Evolutionary conservation across 1,140 invertebrate genomes (phyloP).

Genomic region (Sarcophaga bullata): DNA sequence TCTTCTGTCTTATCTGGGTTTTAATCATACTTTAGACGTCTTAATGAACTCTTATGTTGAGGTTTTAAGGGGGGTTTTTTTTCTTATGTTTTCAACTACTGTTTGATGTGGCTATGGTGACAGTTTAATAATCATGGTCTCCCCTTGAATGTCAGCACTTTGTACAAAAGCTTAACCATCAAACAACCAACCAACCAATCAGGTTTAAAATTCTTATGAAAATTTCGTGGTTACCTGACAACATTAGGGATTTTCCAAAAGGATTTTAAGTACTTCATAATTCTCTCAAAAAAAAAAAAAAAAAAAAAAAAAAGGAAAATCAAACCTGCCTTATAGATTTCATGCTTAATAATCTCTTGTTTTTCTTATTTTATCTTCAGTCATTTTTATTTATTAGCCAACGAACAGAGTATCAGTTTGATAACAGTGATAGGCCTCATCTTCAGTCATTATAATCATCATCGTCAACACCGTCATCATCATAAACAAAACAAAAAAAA

Average conservation of each 20-base stretch:
- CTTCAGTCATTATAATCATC: too few relatives aligned
- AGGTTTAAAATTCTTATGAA: not conserved
- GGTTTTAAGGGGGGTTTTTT: not conserved
- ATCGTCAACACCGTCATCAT: not conserved
- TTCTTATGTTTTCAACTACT: not conserved
- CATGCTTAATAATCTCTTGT: not conserved
- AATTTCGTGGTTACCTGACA: constrained; percentile 32
- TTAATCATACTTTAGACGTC: not conserved
- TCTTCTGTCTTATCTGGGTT: not conserved
- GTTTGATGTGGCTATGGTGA: constrained; percentile 25
- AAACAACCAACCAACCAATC: too few relatives aligned
- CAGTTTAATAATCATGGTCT: not conserved
- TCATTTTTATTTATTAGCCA: not conserved
- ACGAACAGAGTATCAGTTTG: too few relatives aligned
- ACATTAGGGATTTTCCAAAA: constrained; percentile 11
- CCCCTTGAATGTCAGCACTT: too few relatives aligned
- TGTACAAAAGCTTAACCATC: not conserved
- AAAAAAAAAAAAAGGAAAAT: not conserved
- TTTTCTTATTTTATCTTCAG: not conserved
- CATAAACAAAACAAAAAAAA: not conserved
- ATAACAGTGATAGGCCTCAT: not conserved
- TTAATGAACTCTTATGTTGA: constrained; percentile 15
- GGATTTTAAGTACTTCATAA: constrained; percentile 12
- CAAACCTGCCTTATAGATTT: not conserved
- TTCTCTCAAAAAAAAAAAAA: not conserved